A percentile compares a stretch with the other conserved stretches of the same genome.
phyloP scores from a whole-genome alignment of 2,888 invertebrate genomes.

The Anorthoa munda region DNA sequence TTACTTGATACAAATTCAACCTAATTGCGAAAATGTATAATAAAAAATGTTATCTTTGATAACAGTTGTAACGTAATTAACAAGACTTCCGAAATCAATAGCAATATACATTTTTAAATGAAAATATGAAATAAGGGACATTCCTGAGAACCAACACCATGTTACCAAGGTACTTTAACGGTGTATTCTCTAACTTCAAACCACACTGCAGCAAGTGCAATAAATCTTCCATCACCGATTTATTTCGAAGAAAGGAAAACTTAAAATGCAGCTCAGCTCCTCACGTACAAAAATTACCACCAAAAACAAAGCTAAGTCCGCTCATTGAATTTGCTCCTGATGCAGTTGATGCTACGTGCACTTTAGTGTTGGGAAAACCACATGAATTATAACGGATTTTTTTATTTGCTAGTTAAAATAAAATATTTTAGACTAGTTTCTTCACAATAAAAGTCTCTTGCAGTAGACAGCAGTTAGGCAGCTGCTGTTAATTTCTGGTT shows the following conservation, averaged over 20 bases:
- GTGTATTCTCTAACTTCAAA: not conserved
- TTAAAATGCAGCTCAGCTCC: constrained; percentile 22
- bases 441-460: too few species aligned
- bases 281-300: constrained; percentile 47
- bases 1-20: too few species aligned
- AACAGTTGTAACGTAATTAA: not conserved
- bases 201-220: not conserved
- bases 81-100: not conserved
- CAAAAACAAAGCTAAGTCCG: constrained; percentile 39
- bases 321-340: constrained; percentile 53
- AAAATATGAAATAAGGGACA: too few species aligned
- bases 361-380: constrained; percentile 36
- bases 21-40: too few species aligned
- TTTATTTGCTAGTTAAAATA: not conserved
- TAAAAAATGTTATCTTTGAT: not conserved
- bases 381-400: not conserved
- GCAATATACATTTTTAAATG: not conserved
- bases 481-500: too few species aligned
- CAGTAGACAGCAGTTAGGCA: too few species aligned
- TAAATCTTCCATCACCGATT: constrained; percentile 10
- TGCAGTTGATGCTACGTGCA: constrained; percentile 27
- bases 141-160: not conserved
- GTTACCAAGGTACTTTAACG: not conserved
- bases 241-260: not conserved
- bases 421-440: too few species aligned